A percentile compares a stretch with the other conserved stretches of the same genome.
Conservation (phyloP, 2,113 vertebrate species). For the Chaenocephalus aceratus region DNA sequence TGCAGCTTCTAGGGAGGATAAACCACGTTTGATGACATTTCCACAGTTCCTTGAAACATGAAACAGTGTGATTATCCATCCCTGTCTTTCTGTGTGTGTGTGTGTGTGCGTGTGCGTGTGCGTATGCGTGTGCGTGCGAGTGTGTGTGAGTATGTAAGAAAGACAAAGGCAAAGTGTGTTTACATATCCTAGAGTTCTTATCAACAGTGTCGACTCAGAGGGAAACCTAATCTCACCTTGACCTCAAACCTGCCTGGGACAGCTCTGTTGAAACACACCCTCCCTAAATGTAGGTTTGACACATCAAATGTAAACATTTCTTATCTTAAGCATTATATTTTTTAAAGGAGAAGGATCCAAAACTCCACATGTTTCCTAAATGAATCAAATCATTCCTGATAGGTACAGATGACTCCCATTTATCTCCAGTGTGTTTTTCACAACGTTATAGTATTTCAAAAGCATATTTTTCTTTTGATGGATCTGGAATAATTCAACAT, state of each 20-base stretch:
- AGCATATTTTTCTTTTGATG: neutral
- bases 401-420: neutral
- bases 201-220: conserved; percentile 54
- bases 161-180: conserved; percentile 56
- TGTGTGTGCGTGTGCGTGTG: conserved; percentile 14
- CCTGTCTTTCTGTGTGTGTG: neutral
- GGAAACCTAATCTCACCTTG: conserved; percentile 65
- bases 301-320: conserved; percentile 35
- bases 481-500: neutral
- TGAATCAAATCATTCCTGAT: conserved; percentile 17
- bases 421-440: too few species aligned
- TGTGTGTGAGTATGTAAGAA: conserved; percentile 20
- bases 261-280: conserved; percentile 19
- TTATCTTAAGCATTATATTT: conserved; percentile 37
- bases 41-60: conserved; percentile 24
- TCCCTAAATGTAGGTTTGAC: neutral
- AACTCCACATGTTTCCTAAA: neutral
- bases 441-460: neutral
- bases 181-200: conserved; percentile 71
- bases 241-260: conserved; percentile 52
- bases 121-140: conserved; percentile 16
- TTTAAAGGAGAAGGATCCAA: neutral
- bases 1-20: neutral
- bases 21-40: conserved; percentile 23
- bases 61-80: conserved; percentile 7